Conservation (phyloP, 2,888 invertebrate species). For the Smittia sp. region DNA sequence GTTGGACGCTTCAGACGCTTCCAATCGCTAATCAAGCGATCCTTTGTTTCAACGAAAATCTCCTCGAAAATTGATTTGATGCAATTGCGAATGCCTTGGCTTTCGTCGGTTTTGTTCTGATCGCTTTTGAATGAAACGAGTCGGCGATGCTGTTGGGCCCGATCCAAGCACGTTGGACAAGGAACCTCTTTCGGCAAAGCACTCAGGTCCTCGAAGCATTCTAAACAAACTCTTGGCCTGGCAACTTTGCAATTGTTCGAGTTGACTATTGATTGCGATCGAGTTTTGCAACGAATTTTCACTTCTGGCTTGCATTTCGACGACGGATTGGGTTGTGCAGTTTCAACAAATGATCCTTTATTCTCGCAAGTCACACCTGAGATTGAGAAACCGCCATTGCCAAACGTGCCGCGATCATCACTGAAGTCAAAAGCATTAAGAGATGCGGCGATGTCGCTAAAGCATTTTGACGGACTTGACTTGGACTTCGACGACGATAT, state of each 20-base stretch:
- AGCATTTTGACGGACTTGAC: neutral
- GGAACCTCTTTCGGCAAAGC: slow-evolving; percentile 53
- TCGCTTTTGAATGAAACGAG: neutral
- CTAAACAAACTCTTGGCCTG: slow-evolving; percentile 45
- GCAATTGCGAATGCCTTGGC: neutral
- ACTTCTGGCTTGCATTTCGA: neutral
- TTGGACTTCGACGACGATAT: neutral
- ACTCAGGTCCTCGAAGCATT: slow-evolving; percentile 49
- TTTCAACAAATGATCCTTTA: neutral
- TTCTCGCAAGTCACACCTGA: slow-evolving; percentile 31
- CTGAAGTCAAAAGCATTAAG: neutral
- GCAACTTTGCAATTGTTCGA: slow-evolving; percentile 39
- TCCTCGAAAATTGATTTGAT: neutral
- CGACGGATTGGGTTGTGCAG: neutral
- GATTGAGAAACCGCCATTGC: slow-evolving; percentile 16
- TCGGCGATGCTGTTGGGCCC: neutral
- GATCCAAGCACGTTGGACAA: slow-evolving; percentile 48
- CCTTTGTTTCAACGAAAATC: neutral
- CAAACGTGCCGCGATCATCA: neutral
- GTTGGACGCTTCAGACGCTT: neutral
- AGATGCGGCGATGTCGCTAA: slow-evolving; percentile 14
- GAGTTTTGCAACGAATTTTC: neutral
- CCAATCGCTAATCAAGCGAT: neutral
- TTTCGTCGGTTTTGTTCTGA: neutral
- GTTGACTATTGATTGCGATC: neutral